These are phyloP conservation scores for Tragelaphus imberbis DNA, from an alignment of 2,113 vertebrate genomes.

Conservation along the genomic window DNA sequence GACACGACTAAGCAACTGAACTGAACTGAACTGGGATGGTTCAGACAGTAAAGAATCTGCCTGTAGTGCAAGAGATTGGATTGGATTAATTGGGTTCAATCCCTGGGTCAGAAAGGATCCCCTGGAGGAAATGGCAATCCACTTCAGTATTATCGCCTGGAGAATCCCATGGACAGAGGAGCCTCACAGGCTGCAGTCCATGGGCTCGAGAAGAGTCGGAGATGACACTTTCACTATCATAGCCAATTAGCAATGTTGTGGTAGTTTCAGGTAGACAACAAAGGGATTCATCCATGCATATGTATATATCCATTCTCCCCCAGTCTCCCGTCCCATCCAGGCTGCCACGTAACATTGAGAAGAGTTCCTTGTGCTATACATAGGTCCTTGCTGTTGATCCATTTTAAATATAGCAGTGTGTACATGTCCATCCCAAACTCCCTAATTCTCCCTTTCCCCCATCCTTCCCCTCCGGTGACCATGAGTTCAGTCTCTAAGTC, in stretches of 20 bases:
- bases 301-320: background rate
- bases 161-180: background rate
- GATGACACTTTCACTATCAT: background rate
- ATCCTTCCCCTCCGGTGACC: background rate
- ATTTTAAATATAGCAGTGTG: background rate
- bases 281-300: background rate
- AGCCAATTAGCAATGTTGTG: background rate
- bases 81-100: background rate
- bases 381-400: background rate
- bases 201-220: background rate
- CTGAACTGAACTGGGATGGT: background rate
- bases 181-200: background rate
- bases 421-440: background rate
- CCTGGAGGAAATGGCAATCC: background rate
- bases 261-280: background rate
- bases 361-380: background rate
- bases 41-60: background rate
- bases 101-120: background rate
- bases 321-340: background rate
- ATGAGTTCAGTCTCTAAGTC: background rate
- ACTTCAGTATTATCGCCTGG: background rate
- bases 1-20: background rate
- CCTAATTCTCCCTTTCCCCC: background rate
- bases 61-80: background rate
- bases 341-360: background rate